A percentile compares a stretch with the other conserved stretches of the same genome.
Conservation (phyloP, 2,113 vertebrate genomes). For the Scatophagus argus region DNA sequence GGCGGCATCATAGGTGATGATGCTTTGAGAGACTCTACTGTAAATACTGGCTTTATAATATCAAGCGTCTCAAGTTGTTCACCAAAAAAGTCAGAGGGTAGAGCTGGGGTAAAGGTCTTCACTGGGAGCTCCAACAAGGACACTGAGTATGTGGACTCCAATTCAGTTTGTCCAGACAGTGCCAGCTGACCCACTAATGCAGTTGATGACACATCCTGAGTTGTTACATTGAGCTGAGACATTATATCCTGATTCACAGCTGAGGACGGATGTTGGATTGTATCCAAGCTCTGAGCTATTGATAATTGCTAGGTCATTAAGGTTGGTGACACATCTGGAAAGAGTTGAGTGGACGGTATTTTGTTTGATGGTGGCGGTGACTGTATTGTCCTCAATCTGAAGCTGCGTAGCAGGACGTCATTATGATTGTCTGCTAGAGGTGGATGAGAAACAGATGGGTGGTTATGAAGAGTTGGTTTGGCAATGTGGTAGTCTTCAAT, state of each 20-base stretch:
- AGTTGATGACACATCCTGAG: conserved; percentile 14
- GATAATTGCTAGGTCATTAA: not conserved
- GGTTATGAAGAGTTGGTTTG: not conserved
- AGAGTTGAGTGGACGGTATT: not conserved
- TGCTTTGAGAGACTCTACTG: not conserved
- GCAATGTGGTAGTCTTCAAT: not conserved
- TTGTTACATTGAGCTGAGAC: conserved; percentile 19
- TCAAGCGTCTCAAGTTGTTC: not conserved
- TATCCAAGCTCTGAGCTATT: conserved; percentile 2
- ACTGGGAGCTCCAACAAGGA: not conserved
- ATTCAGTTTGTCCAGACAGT: conserved; percentile 21
- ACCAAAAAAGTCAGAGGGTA: not conserved
- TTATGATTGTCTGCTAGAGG: not conserved
- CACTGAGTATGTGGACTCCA: conserved; percentile 1
- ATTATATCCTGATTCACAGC: conserved; percentile 21
- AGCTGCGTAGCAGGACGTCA: not conserved
- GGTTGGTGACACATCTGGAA: conserved; percentile 41
- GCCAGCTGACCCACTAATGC: conserved; percentile 1
- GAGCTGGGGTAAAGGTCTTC: not conserved
- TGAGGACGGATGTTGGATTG: conserved; percentile 10
- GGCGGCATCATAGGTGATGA: not conserved
- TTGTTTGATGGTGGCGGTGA: conserved; percentile 14
- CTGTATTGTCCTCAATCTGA: not conserved
- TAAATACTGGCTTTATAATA: not conserved
- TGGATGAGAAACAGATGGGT: conserved; percentile 34